Base-by-base conservation (phyloP, 2,113 vertebrate species). In the Leucosticte australis region DNA sequence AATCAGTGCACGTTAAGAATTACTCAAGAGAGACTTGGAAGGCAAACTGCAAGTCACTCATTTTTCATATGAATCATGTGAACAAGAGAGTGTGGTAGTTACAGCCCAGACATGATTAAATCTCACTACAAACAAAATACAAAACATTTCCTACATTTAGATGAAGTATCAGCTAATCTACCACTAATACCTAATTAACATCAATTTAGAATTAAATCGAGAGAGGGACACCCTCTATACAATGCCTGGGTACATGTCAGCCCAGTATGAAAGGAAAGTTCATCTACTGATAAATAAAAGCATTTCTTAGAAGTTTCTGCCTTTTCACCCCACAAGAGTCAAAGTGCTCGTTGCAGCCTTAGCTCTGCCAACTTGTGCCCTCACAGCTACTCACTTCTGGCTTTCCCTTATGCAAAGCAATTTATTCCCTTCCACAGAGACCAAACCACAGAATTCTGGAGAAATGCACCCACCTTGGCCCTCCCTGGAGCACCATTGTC, bases 401-500 rank as follows among this genome's bases (percentile, higher is more conserved):
- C 13, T 90, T 65, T n/a, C 3, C 7, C n/a, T 42, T 5, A 2
- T 1, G 0, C 31, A 76, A 53, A 73, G 15, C 31, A 12, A 33
- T n/a, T 33, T 5, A 11, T 6, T 30, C 22, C 18, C 50, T 78
- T 37, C 33, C 22, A 30, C 14, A 75, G 67, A 76, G 50, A 12
- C 10, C 2, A 2, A 35, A 44, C 3, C 22, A 16, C 6, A 11
- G 23, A 5, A 24, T 37, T 74, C 31, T 18, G 37, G 27, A 83
- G 53, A 21, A 62, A 26, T 21, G 42, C 49, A 93, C 98, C 82
- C 95, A 99, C 99, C 99, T 99, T 49, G 99, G 99, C 42, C 99
- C 99, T 37, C 99, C 99, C 94, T 99, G 99, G 18, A 99, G 98
- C 22, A 99, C 99, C 99, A 99, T 99, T 3, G 99, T 99, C 53